Evolutionary conservation across 2,797 vertebrate genomes (phyloP), one percentile per base, ranked within the genome.

Genomic region (Mus caroli): DNA sequence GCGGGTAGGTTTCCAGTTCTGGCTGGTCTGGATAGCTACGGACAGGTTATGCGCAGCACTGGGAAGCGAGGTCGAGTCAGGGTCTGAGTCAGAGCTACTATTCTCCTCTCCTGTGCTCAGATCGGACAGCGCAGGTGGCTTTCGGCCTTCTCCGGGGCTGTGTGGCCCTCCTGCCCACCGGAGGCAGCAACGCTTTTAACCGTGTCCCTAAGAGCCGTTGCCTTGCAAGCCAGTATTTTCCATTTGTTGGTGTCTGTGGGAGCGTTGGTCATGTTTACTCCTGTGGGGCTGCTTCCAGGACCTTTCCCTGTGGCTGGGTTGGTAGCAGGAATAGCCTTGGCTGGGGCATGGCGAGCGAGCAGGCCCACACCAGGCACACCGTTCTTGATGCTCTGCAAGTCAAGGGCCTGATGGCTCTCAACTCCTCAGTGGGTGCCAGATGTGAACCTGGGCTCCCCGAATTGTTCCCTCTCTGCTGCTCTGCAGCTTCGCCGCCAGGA

Each of bases 1-100:
- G 56, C 99, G 99, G 0, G 99, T 98, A 14, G 99, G 99, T 94
- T 99, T 99, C 99, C 99, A 99, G 99, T 99, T 99, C 98, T 99
- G 99, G 98, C 98, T 99, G 40, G 98, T 99, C 97, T 99, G 99
- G 91, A 99, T 98, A 0, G 98, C 98, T 5, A 99, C 98, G 0
- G 99, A 98, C 86, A 98, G 97, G 90, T 99, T 99, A 95, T 98
- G 99, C 0, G 96, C 97, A 0, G 97, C 46, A 0, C 92, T 52
- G 0, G 98, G 97, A 0, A 98, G 97, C 0, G 99, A 99, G 0
- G 99, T 91, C 0, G 99, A 98, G 88, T 99, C 99, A 3, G 98
- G 99, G 71, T 99, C 99, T 0, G 99, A 99, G 94, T 99, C 99
- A 0, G 99, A 99, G 97, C 99, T 99, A 98, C 98, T 99, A 78